A percentile compares a stretch with the other conserved stretches of the same genome.
These are phyloP conservation scores for Mimumesa dahlbomi DNA, from an alignment of 2,888 invertebrate genomes.

Conservation along the genomic window DNA sequence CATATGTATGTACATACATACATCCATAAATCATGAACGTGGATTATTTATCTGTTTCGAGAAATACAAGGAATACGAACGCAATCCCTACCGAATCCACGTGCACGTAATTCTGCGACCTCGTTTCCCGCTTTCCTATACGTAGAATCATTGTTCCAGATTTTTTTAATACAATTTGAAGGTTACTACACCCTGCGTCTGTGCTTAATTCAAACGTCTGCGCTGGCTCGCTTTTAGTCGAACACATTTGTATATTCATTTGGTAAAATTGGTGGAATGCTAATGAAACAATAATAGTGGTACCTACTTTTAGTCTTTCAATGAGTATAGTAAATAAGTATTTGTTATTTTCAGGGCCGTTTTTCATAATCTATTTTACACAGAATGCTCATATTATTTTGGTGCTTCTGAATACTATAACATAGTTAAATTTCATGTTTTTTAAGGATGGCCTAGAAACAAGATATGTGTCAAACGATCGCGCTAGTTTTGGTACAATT, in stretches of 20 bases:
- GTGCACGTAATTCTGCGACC: slow-evolving; percentile 1
- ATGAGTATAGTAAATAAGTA: no score
- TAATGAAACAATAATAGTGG: background rate
- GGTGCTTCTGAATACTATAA: no score
- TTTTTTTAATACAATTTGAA: background rate
- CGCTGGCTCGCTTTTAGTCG: background rate
- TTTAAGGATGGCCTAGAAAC: no score
- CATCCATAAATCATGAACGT: background rate
- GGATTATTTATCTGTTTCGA: background rate
- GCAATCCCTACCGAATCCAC: slow-evolving; percentile 2
- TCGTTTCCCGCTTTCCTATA: slow-evolving; percentile 1
- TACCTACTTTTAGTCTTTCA: no score
- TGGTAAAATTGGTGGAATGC: no score
- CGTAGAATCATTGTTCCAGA: background rate
- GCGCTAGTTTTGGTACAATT: no score
- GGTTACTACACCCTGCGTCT: background rate
- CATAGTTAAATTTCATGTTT: no score
- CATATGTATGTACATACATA: background rate
- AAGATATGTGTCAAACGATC: no score
- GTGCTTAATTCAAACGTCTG: background rate
- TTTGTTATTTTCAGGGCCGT: no score
- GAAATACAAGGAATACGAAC: slow-evolving; percentile 2
- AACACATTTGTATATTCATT: no score
- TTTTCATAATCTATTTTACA: no score
- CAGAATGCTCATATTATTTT: no score